A percentile compares a stretch with the other conserved stretches of the same genome.
Conservation (phyloP, 2,113 vertebrate species). For the Callithrix jacchus region DNA sequence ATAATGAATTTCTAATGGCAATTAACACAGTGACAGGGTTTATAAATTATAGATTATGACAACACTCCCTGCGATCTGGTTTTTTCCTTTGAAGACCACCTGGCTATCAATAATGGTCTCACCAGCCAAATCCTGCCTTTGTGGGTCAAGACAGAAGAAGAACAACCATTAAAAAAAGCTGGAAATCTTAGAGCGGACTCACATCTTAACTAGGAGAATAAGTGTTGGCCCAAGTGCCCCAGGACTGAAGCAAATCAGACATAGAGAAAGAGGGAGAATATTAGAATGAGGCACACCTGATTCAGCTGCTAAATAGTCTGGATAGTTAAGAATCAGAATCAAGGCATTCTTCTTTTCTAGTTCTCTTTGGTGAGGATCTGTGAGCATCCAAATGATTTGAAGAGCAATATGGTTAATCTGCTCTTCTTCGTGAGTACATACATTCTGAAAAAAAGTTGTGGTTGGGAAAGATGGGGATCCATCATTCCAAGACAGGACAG, state of each 20-base stretch:
- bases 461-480: neutral
- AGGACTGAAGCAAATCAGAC: neutral
- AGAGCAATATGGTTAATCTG: neutral
- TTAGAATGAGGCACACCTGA: neutral
- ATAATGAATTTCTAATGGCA: conserved; percentile 56
- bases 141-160: neutral
- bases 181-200: neutral
- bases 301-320: neutral
- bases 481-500: neutral
- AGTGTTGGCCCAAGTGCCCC: neutral
- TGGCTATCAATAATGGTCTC: neutral
- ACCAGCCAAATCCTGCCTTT: conserved; percentile 20
- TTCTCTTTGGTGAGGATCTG: neutral
- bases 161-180: neutral
- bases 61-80: neutral
- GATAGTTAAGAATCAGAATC: neutral
- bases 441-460: neutral
- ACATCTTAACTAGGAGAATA: neutral
- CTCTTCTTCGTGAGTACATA: neutral
- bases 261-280: neutral
- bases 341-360: neutral
- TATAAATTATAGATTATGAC: conserved; percentile 63
- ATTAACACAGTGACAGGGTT: conserved; percentile 54
- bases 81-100: conserved; percentile 44
- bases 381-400: neutral